Evolutionary conservation across 30 jellyfish, hydroid and myxozoan genomes (phyloP).

Genomic region (Hydra vulgaris): DNA sequence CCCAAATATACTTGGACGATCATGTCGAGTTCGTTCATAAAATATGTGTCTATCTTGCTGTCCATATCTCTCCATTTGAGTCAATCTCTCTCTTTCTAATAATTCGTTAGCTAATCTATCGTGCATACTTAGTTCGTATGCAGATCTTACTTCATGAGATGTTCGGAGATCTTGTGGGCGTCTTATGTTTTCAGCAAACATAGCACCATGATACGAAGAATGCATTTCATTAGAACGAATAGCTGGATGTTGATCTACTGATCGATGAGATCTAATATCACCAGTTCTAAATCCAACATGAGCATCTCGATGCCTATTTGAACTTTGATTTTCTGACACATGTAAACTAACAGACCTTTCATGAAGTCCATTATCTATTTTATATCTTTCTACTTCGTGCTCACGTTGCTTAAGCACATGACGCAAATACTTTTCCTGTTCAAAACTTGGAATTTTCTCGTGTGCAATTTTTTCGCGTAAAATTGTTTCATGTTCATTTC

Average conservation of each 20-base stretch:
- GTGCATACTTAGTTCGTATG: conserved; percentile 15
- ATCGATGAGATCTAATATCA: background rate
- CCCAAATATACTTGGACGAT: conserved; percentile 33
- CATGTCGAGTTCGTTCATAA: conserved; percentile 34
- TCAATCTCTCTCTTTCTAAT: conserved; percentile 16
- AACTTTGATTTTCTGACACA: background rate
- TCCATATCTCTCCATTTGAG: conserved; percentile 18
- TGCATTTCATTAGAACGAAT: conserved; percentile 6
- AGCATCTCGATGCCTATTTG: conserved; percentile 4
- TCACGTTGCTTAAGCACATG: conserved; percentile 23
- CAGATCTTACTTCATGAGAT: conserved; percentile 2
- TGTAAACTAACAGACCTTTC: background rate
- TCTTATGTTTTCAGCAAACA: conserved; percentile 13
- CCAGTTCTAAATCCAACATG: background rate
- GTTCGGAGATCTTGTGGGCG: conserved; percentile 23
- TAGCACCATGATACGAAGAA: background rate
- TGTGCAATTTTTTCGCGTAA: conserved; percentile 9
- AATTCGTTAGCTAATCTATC: conserved; percentile 19
- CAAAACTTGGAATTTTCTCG: conserved; percentile 3
- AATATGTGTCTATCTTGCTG: conserved; percentile 9
- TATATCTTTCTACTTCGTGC: conserved; percentile 5
- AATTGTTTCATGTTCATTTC: conserved; percentile 16
- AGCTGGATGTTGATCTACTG: background rate
- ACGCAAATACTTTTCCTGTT: conserved; percentile 23
- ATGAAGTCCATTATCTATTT: conserved; percentile 9